Base-by-base conservation (phyloP, 2,888 invertebrate genomes). In the Rhorus exstirpatorius region DNA sequence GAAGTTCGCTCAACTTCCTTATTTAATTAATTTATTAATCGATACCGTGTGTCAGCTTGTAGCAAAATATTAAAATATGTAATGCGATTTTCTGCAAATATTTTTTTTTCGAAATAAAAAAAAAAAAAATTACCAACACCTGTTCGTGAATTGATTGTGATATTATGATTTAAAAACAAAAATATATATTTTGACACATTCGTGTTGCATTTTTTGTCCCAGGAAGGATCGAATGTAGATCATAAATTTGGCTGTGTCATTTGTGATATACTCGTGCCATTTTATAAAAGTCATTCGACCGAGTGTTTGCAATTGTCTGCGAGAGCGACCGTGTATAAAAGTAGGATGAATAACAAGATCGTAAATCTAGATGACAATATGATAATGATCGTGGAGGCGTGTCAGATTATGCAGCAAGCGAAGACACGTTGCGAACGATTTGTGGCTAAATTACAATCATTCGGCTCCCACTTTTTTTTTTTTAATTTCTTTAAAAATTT, bases 291-390 rank as follows among this genome's bases (percentile, higher is more conserved):
- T 49, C 14, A 49, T 17, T 49, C 46, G 17, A 49, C 4, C 19
- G 46, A 49, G 19, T 17, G 17, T 49, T 49, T 49, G 46, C 1
- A 38, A 38, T 31, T 49, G 6, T 14, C 19, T 31, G 0, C 17
- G 12, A 31, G 65, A 31, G 19, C 10, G 14, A 12, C 17, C 35
- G 26, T 26, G n/a, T n/a, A n/a, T n/a, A n/a, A n/a, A n/a, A 51
- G 14, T 10, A 46, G 65, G n/a, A 19, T 17, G 41, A 26, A 55
- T 53, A 70, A 70, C 61, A 63, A 24, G 77, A 70, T 78, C 70
- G 63, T 70, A 78, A 63, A 78, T 78, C 53, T 44, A 53, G 70
- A 70, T 70, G 53, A 53, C 31, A 55, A 60, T n/a, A n/a, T 21
- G 61, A 72, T 60, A 58, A 51, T 41, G 35, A 72, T 71, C 61